Conservation (phyloP, 1,140 invertebrate species). For the Ceratina japonica region DNA sequence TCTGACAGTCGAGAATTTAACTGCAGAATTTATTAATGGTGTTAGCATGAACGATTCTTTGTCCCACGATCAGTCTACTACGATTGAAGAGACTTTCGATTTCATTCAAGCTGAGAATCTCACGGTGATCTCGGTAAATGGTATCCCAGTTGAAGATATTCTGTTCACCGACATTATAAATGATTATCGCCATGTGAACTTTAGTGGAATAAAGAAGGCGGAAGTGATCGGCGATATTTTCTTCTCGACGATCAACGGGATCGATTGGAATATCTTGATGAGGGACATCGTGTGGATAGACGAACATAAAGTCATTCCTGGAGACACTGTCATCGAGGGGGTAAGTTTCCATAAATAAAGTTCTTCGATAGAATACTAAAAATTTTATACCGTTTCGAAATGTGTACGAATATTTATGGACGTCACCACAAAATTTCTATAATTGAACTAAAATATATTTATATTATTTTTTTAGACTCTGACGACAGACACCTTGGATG, state of each 20-base stretch:
- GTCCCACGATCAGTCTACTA: neutral
- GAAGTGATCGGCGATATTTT: constrained; percentile 57
- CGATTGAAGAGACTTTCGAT: constrained; percentile 63
- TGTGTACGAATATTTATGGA: too few species aligned
- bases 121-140: constrained; percentile 63
- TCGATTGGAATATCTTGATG: constrained; percentile 63
- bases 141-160: constrained; percentile 58
- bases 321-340: constrained; percentile 57
- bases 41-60: constrained; percentile 25
- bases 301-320: constrained; percentile 53
- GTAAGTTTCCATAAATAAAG: too few species aligned
- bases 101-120: constrained; percentile 60
- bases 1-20: constrained; percentile 60
- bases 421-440: too few species aligned
- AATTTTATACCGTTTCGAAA: too few species aligned
- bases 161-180: constrained; percentile 45
- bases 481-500: constrained; percentile 23
- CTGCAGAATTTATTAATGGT: constrained; percentile 53
- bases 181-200: constrained; percentile 48
- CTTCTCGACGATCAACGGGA: constrained; percentile 53
- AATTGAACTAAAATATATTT: too few species aligned
- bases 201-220: constrained; percentile 61
- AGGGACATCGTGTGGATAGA: constrained; percentile 65
- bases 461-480: constrained; percentile 52
- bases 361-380: too few species aligned